Evolutionary conservation across 2,113 vertebrate genomes (phyloP).

Genomic region (Pelmatolapia mariae): DNA sequence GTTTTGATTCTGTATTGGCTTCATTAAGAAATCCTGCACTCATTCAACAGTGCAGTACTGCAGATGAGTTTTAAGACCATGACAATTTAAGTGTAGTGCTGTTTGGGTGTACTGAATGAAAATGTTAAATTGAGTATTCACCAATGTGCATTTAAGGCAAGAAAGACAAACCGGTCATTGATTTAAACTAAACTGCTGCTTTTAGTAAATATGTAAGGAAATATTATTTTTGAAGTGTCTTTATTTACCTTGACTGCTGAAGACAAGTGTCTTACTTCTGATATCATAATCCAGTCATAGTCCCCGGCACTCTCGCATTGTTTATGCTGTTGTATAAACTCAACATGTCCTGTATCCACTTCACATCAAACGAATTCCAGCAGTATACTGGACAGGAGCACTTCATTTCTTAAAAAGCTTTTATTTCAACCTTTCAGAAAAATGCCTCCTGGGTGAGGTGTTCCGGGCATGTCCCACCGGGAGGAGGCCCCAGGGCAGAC

Average conservation of each 20-base stretch:
- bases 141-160: background rate
- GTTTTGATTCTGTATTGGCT: background rate
- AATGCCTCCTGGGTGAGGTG: too few relatives aligned
- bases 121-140: background rate
- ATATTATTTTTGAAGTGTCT: background rate
- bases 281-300: background rate
- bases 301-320: background rate
- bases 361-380: too few relatives aligned
- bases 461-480: too few relatives aligned
- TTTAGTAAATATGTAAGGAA: background rate
- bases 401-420: background rate
- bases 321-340: background rate
- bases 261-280: background rate
- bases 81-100: background rate
- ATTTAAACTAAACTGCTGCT: background rate
- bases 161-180: background rate
- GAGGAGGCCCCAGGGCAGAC: too few relatives aligned
- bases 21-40: background rate
- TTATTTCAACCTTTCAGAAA: background rate
- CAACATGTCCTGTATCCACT: background rate
- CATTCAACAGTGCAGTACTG: background rate
- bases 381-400: background rate
- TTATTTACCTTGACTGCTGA: fast-evolving
- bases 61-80: background rate
- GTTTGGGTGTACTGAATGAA: background rate